Percentiles rank a stretch among this genome's conserved stretches.
phyloP scores from a whole-genome alignment of 2,797 vertebrate genomes.

The Miichthys miiuy region DNA sequence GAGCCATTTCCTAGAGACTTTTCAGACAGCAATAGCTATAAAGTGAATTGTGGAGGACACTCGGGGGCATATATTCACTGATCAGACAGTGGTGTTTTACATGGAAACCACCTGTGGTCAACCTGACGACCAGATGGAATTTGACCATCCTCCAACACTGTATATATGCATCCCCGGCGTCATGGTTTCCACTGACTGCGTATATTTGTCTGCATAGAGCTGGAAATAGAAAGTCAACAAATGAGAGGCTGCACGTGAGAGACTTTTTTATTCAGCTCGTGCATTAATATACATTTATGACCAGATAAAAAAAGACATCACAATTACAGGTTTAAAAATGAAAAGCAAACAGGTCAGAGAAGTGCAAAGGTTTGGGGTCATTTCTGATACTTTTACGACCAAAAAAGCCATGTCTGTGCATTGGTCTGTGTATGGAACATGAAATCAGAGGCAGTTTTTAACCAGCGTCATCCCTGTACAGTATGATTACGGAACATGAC shows the following conservation, averaged over 20 bases:
- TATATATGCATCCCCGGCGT: constrained; percentile 63
- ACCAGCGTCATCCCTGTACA: constrained; percentile 27
- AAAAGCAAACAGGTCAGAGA: constrained; percentile 44
- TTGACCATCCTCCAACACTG: constrained; percentile 48
- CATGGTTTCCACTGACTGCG: constrained; percentile 69
- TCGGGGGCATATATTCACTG: constrained; percentile 64
- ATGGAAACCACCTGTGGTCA: constrained; percentile 78
- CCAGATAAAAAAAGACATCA: constrained; percentile 30
- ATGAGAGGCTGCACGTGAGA: constrained; percentile 50
- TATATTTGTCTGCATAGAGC: constrained; percentile 67
- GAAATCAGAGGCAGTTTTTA: constrained; percentile 34
- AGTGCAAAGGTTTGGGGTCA: constrained; percentile 35
- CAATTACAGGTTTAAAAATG: constrained; percentile 54
- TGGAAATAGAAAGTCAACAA: constrained; percentile 75
- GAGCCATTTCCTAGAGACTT: constrained; percentile 64
- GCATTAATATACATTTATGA: constrained; percentile 57
- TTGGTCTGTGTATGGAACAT: constrained; percentile 25
- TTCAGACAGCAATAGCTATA: constrained; percentile 64
- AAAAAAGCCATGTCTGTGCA: constrained; percentile 50
- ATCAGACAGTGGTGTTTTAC: constrained; percentile 73
- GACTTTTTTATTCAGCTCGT: constrained; percentile 22
- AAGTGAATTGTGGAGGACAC: constrained; percentile 68
- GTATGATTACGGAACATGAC: constrained; percentile 53
- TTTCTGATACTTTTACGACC: constrained; percentile 51
- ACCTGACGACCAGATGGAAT: constrained; percentile 65